Conservation (phyloP, 2,888 invertebrate genomes). For the Ormia ochracea region DNA sequence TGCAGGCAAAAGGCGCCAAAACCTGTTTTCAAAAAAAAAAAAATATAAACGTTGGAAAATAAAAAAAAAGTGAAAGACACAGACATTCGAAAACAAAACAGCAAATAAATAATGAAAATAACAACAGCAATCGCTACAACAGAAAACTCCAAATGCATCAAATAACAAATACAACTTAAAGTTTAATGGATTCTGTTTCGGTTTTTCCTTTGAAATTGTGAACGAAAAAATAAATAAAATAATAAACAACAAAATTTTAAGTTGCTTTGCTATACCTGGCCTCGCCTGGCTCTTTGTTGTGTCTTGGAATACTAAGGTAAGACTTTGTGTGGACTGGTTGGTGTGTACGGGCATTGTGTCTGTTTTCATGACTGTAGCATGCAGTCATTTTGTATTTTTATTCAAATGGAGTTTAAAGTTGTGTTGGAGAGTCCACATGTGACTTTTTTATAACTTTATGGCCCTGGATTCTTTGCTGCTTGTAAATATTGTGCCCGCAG, state of each 20-base stretch:
- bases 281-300: no score
- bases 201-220: constrained; percentile 52
- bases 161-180: constrained; percentile 44
- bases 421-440: constrained; percentile 10
- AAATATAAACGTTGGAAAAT: constrained; percentile 37
- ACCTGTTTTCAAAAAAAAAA: constrained; percentile 52
- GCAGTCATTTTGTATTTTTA: background rate
- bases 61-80: constrained; percentile 2
- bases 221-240: constrained; percentile 31
- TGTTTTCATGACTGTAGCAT: constrained; percentile 26
- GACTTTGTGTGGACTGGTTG: background rate
- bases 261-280: constrained; percentile 25
- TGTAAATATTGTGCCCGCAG: constrained; percentile 40
- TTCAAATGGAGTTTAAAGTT: background rate
- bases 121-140: no score
- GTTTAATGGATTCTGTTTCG: constrained; percentile 61
- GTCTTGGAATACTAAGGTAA: no score
- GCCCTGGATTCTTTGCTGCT: constrained; percentile 6
- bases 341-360: constrained; percentile 15
- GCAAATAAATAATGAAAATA: constrained; percentile 41
- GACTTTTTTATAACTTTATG: constrained; percentile 5
- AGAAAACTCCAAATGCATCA: constrained; percentile 36
- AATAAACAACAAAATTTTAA: constrained; percentile 51
- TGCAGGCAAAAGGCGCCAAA: constrained; percentile 52
- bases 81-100: constrained; percentile 23